Evolutionary conservation across 2,113 vertebrate species (phyloP).

Genomic region (Gobius niger): DNA sequence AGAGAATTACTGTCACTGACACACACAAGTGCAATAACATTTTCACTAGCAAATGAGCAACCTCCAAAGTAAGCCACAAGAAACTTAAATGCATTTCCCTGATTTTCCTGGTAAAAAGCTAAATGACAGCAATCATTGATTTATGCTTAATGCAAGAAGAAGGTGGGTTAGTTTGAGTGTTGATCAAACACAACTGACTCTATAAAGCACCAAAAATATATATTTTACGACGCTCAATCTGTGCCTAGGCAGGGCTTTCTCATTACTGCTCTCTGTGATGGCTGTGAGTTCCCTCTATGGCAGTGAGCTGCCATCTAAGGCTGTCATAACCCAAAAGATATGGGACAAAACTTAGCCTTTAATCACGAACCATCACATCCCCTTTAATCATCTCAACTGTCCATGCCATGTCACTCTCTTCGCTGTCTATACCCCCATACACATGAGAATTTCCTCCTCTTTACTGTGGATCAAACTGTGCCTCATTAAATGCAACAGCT

Average conservation of each 20-base stretch:
- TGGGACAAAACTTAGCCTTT: slow-evolving; percentile 69
- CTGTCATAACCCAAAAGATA: slow-evolving; percentile 71
- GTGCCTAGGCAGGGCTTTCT: slow-evolving; percentile 57
- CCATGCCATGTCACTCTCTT: slow-evolving; percentile 50
- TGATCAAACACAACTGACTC: slow-evolving; percentile 66
- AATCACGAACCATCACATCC: slow-evolving; percentile 68
- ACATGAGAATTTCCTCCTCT: slow-evolving; percentile 50
- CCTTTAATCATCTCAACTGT: slow-evolving; percentile 65
- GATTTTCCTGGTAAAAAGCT: slow-evolving; percentile 26
- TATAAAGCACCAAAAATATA: slow-evolving; percentile 57
- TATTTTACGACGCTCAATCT: slow-evolving; percentile 45
- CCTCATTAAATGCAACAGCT: slow-evolving; percentile 54
- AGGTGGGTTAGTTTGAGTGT: slow-evolving; percentile 59
- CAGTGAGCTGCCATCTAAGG: slow-evolving; percentile 72
- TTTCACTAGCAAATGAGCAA: slow-evolving; percentile 45
- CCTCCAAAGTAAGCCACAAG: slow-evolving; percentile 41
- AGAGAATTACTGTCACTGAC: slow-evolving; percentile 29
- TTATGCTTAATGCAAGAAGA: slow-evolving; percentile 52
- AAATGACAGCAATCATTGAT: slow-evolving; percentile 60
- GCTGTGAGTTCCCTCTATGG: slow-evolving; percentile 47
- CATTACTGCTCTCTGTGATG: slow-evolving; percentile 64
- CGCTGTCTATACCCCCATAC: slow-evolving; percentile 40
- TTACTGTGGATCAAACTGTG: slow-evolving; percentile 20
- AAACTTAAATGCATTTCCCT: slow-evolving; percentile 50
- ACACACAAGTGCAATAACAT: slow-evolving; percentile 47